These are phyloP conservation scores for Torymus texanus DNA, from an alignment of 2,888 invertebrate species.

Conservation along the genomic window DNA sequence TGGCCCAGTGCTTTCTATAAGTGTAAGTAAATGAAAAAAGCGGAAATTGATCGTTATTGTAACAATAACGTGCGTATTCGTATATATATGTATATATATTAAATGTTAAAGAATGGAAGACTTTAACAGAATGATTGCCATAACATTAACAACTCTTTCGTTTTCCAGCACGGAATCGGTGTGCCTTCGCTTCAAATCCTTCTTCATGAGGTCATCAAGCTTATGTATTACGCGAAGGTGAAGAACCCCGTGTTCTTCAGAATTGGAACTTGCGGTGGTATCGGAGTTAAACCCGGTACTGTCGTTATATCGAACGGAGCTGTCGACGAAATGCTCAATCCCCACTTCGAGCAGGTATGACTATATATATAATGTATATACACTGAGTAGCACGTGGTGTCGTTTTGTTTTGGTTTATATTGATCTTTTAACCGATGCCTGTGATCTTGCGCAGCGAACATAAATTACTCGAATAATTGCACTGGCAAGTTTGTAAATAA, in stretches of 20 bases:
- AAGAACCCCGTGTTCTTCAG: constrained; percentile 92
- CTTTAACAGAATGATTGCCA: too few relatives aligned
- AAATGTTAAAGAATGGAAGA: too few relatives aligned
- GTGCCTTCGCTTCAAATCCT: constrained; percentile 94
- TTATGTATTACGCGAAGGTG: constrained; percentile 92
- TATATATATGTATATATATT: too few relatives aligned
- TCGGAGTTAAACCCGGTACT: constrained; percentile 92
- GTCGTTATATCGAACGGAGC: constrained; percentile 93
- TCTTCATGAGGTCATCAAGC: constrained; percentile 94
- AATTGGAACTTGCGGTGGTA: constrained; percentile 92
- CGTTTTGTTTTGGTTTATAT: too few relatives aligned
- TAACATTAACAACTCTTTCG: background rate
- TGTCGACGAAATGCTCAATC: constrained; percentile 87
- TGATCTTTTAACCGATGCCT: too few relatives aligned
- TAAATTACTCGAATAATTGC: too few relatives aligned
- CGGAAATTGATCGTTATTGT: too few relatives aligned
- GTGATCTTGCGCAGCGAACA: too few relatives aligned
- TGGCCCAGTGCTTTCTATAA: constrained; percentile 89
- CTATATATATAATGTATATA: too few relatives aligned
- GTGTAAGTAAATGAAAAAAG: constrained; percentile 79
- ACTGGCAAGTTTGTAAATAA: too few relatives aligned
- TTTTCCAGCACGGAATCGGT: constrained; percentile 94
- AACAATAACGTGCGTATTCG: too few relatives aligned
- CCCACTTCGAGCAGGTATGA: constrained; percentile 87
- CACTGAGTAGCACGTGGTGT: too few relatives aligned